phyloP scores from a whole-genome alignment of 2,888 invertebrate species.

The Timandra comae region DNA sequence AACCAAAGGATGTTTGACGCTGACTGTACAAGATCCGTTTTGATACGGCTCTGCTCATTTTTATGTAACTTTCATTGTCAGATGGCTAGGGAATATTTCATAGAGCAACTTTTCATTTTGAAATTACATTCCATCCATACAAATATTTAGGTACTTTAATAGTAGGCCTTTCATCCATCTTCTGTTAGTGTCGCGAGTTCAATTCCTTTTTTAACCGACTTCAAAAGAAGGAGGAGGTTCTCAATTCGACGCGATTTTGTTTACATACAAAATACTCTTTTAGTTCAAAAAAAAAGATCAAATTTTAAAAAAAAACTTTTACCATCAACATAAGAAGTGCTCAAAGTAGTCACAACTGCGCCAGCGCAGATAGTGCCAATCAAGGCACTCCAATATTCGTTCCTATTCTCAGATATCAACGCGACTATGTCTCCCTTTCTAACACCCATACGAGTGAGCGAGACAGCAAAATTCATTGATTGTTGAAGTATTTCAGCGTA shows the following conservation, averaged over 20 bases:
- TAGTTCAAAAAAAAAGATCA: not conserved
- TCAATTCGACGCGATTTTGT: too few relatives aligned
- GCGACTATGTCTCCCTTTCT: conserved; percentile 52
- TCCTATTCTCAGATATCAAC: conserved; percentile 48
- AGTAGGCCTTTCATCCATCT: too few relatives aligned
- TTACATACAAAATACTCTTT: too few relatives aligned
- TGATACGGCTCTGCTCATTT: not conserved
- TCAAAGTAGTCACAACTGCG: conserved; percentile 41
- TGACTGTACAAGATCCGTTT: not conserved
- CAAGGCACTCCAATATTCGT: conserved; percentile 43
- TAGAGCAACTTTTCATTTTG: too few relatives aligned
- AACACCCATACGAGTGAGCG: conserved; percentile 48
- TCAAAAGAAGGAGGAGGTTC: too few relatives aligned
- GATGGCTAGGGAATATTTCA: too few relatives aligned
- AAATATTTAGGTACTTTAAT: too few relatives aligned
- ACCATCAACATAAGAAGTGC: conserved; percentile 44
- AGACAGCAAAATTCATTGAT: conserved; percentile 51
- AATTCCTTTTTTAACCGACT: too few relatives aligned
- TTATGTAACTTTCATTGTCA: too few relatives aligned
- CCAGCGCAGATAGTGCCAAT: conserved; percentile 44
- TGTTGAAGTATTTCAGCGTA: conserved; percentile 44
- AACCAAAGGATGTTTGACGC: too few relatives aligned
- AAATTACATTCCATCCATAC: too few relatives aligned
- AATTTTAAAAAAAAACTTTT: conserved; percentile 3
- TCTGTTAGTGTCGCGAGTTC: too few relatives aligned